Evolutionary conservation across 2,888 invertebrate species (phyloP).

Genomic region (Timandra comae): DNA sequence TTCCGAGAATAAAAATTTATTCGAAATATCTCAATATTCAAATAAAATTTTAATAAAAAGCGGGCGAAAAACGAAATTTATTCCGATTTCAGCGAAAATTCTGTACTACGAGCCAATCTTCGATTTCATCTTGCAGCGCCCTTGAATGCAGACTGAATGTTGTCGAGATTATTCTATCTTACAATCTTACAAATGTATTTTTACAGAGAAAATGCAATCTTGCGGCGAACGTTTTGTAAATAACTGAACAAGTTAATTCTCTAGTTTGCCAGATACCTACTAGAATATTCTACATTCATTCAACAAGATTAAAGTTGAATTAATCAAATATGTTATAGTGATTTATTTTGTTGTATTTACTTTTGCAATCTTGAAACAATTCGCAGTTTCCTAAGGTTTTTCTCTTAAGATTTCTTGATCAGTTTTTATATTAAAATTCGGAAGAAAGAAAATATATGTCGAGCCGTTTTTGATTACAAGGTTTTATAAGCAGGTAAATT

Average conservation of each 20-base stretch:
- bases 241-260: constrained; percentile 20
- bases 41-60: not conserved
- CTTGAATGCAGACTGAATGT: constrained; percentile 18
- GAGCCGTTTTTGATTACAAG: too few species aligned
- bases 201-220: constrained; percentile 24
- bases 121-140: constrained; percentile 22
- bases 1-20: too few species aligned
- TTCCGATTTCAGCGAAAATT: constrained; percentile 6
- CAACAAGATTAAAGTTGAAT: not conserved
- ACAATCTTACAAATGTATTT: constrained; percentile 22
- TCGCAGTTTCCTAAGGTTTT: too few species aligned
- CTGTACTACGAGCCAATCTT: constrained; percentile 22
- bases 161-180: constrained; percentile 22
- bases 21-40: not conserved
- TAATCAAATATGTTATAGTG: too few species aligned
- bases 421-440: too few species aligned
- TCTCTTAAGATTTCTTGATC: too few species aligned
- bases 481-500: too few species aligned
- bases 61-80: not conserved
- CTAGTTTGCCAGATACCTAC: constrained; percentile 3
- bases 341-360: too few species aligned
- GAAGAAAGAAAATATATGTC: too few species aligned
- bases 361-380: too few species aligned
- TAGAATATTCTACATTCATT: not conserved
- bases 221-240: constrained; percentile 20